phyloP scores from a whole-genome alignment of 2,888 invertebrate genomes.

The Apotomis betuletana region DNA sequence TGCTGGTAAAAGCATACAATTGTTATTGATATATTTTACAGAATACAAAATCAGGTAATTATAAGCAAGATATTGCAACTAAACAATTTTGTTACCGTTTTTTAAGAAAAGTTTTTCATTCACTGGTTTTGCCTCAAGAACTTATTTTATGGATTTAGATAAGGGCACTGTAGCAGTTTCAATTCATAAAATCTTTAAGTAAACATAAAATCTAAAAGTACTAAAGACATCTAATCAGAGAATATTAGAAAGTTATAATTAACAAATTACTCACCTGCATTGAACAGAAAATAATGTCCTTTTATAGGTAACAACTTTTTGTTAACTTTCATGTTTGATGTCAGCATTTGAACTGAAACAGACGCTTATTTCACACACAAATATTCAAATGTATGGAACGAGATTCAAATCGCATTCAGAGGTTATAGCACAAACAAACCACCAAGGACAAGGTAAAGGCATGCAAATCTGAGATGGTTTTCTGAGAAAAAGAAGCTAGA shows the following conservation, averaged over 20 bases:
- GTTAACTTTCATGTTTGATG: constrained; percentile 83
- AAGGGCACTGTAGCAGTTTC: no score
- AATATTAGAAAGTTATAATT: neutral
- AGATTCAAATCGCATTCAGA: neutral
- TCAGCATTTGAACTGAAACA: constrained; percentile 49
- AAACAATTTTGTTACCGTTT: no score
- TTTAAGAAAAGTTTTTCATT: no score
- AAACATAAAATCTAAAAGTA: no score
- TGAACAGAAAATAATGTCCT: constrained; percentile 93
- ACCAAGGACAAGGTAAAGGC: constrained; percentile 26
- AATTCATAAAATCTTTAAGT: no score
- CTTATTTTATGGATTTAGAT: no score
- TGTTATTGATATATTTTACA: no score
- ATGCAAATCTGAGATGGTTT: constrained; percentile 6
- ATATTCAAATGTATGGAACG: constrained; percentile 1
- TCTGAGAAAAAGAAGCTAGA: constrained; percentile 1
- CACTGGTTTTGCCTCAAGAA: no score
- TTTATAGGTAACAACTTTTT: constrained; percentile 92
- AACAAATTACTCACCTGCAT: constrained; percentile 87
- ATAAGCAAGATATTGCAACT: no score
- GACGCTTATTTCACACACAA: constrained; percentile 2
- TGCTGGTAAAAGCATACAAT: no score
- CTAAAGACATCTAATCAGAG: neutral
- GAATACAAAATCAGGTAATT: no score
- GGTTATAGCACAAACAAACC: neutral